Base-by-base conservation (phyloP, 1,140 invertebrate species). In the Drosophila willistoni region DNA sequence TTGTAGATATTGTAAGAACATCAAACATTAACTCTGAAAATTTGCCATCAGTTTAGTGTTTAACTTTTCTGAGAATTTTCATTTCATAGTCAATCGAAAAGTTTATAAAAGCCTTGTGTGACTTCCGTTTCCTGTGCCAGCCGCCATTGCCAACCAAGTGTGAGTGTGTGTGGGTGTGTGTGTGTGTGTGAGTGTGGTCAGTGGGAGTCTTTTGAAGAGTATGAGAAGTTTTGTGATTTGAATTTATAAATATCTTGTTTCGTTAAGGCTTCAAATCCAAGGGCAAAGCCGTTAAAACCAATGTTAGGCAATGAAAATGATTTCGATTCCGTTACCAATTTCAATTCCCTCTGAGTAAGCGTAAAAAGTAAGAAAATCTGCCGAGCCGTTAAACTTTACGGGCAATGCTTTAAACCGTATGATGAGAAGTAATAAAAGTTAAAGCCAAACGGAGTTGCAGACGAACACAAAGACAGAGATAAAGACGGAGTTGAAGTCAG, bases 231-330 rank as follows among this genome's bases (percentile, higher is more conserved):
- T 59, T 59, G 56, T 59, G 56, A 59, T 59, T 36, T 59, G 56
- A 59, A 59, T 59, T 17, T 59, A 59, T 59, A 59, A 59, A 59
- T 59, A 59, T 59, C 33, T 19, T 59, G 56, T 59, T 59, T 59
- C 56, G 56, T 39, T 59, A 36, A 36, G 56, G 56, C 56, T 59
- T 59, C 56, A 13, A 3, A 39, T 25, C 56, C 44, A 51, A 51
- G 19, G 44, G 17, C 44, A 51, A 39, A 19, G 56, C 33, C 33
- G 14, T 36, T 59, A 59, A 59, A 59, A 39, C 33, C 29, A 59
- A 59, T 59, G 56, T 59, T 39, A 59, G 56, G 33, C 56, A 59
- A 59, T 39, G 9, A 59, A 59, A 59, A 59, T 59, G 33, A 59
- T 59, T 59, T 36, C 33, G 33, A 59, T 59, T 59, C 33, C 14